phyloP scores from a whole-genome alignment of 2,888 invertebrate genomes.

The Linyphia triangularis region DNA sequence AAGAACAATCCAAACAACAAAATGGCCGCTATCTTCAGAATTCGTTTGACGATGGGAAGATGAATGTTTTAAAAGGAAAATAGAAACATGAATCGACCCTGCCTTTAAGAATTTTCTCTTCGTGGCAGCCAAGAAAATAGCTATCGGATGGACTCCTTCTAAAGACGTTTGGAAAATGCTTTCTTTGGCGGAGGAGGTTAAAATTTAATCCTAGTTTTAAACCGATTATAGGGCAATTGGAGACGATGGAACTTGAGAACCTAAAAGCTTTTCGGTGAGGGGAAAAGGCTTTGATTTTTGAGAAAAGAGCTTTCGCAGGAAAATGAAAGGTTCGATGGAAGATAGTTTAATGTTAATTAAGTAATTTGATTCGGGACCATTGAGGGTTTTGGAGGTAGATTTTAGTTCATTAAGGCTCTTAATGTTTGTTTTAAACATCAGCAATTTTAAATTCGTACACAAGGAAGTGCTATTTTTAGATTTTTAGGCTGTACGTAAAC shows the following conservation, averaged over 20 bases:
- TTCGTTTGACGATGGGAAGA: conserved; percentile 4
- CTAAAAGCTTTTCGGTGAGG: neutral
- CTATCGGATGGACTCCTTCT: conserved; percentile 7
- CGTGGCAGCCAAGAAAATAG: neutral
- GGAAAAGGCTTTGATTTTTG: neutral
- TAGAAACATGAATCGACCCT: conserved; percentile 32
- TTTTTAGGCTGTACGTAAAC: neutral
- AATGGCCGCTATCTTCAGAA: neutral
- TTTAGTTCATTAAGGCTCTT: neutral
- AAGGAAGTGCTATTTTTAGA: neutral
- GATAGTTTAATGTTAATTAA: neutral
- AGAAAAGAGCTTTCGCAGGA: neutral
- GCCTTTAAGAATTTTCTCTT: conserved; percentile 2
- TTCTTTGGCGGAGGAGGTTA: conserved; percentile 3
- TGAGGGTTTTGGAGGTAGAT: neutral
- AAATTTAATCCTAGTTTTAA: conserved; percentile 69
- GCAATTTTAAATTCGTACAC: neutral
- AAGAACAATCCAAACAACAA: conserved; percentile 8
- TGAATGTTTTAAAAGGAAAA: conserved; percentile 31
- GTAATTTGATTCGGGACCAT: neutral
- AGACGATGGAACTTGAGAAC: neutral
- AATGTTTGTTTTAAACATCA: neutral
- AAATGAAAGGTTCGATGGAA: neutral
- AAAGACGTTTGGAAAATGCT: conserved; percentile 7
- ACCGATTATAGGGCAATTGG: conserved; percentile 38